Base-by-base conservation (phyloP, 2,888 invertebrate species). In the Synanthedon vespiformis region DNA sequence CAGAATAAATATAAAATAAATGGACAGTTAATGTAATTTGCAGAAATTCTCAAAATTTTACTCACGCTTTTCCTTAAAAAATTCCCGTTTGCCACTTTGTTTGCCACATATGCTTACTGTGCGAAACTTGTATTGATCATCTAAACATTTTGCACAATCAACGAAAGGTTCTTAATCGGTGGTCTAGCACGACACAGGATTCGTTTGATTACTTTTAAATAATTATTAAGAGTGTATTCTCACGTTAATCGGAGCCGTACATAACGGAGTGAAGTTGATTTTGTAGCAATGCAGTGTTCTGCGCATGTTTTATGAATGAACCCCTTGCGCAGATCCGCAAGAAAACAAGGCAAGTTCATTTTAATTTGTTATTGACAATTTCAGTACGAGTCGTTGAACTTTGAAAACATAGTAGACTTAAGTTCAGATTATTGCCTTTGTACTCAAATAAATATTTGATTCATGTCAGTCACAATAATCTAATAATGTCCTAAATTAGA, bases 201-300 rank as follows among this genome's bases (percentile, higher is more conserved):
- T 16, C 16, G 11, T 48, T 48, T 16, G 16, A 48, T 16, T 48
- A 48, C 11, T 14, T 48, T 48, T 13, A 48, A 48, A 48, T 5
- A 16, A 16, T 48, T 2, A 11, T 13, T 13, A 18, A 48, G 48
- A 48, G 12, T 48, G 18, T 48, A 14, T 8, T 48, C 18, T 48
- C 16, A 16, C 48, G 48, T 16, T 48, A 22, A 48, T 10, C 12
- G 18, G 48, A 13, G 18, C 48, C 34, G 34, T 50, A 34, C 34
- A 34, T 34, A 48, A 74, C 70, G 64, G 68, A 71, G 72, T 77
- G 77, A 81, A 80, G 78, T 84, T 80, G 72, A 74, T 74, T 80
- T 81, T 84, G 84, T 80, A 76, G 84, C 82, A 84, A 66, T 85
- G 86, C 85, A 77, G 85, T 75, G 75, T 74, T 77, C 76, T 84